Evolutionary conservation across 2,797 vertebrate genomes (phyloP), one percentile per base, ranked within the genome.

Genomic region (Centropyge bicolor): DNA sequence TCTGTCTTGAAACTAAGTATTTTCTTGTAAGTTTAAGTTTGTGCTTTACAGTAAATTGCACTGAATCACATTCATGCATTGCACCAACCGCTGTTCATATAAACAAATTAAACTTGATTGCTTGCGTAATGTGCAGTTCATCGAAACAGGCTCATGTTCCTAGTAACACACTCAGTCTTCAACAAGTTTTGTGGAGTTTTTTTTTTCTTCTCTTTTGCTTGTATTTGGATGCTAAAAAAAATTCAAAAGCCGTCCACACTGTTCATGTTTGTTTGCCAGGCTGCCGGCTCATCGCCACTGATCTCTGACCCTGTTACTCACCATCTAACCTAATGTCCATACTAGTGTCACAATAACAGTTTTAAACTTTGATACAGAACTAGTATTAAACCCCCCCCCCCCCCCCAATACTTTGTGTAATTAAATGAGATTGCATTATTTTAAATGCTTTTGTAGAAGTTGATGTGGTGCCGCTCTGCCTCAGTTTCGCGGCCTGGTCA

Each of bases 261-360:
- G 40, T 41, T 82, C 4, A 4, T 6, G 62, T 52, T 74, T 76
- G 41, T 76, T 80, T 77, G 66, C 55, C 41, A 60, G 38, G 19
- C 49, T 73, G 56, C 56, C 19, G 6, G 19, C 35, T 80, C 20
- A 24, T 35, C 0, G 11, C 49, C 22, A 8, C 48, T 74, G 83
- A 78, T 81, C 84, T 86, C 82, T 90, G 85, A 72, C 76, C 60
- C 5, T 17, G 46, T 40, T 52, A 9, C 45, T 27, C 51, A 43
- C 64, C 63, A 65, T 22, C 51, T 67, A 57, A 64, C 70, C 69
- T 45, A 7, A 79, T 61, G 63, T 78, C 64, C 35, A 27, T 22
- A 5, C 19, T 31, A 31, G 27, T 31, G 27, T 31, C 27, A 31
- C 27, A 31, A 31, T 31, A 31, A 31, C 27, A 31, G 4, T 31